phyloP scores from a whole-genome alignment of 2,113 vertebrate genomes.

The Gambusia affinis region DNA sequence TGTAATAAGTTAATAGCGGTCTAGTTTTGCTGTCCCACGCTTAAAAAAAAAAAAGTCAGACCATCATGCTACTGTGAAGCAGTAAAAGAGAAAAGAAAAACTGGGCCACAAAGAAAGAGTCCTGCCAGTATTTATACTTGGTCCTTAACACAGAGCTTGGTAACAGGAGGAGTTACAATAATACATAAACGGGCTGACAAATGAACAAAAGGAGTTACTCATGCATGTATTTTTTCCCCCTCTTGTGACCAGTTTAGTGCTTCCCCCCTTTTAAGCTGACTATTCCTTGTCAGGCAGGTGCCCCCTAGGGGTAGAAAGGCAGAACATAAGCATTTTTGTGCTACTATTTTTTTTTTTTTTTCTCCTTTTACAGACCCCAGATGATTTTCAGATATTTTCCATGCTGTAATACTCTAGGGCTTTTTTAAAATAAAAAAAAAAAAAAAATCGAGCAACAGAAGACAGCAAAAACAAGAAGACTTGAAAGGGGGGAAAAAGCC shows the following conservation, averaged over 20 bases:
- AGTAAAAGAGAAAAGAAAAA: constrained; percentile 3
- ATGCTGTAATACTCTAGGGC: constrained; percentile 67
- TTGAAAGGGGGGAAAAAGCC: constrained; percentile 20
- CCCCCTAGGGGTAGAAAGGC: constrained; percentile 72
- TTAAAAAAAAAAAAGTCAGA: neutral
- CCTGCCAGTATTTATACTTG: neutral
- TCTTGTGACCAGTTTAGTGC: constrained; percentile 26
- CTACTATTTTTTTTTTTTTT: constrained; percentile 47
- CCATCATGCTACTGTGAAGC: constrained; percentile 33
- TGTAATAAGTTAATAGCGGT: neutral
- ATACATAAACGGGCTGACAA: constrained; percentile 15
- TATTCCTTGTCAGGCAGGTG: constrained; percentile 65
- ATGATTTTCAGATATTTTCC: constrained; percentile 77
- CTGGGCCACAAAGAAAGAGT: constrained; percentile 8
- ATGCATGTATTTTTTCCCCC: constrained; percentile 29
- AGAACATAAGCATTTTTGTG: constrained; percentile 37
- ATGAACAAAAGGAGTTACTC: constrained; percentile 29
- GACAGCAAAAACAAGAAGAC: constrained; percentile 31
- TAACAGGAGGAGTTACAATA: neutral
- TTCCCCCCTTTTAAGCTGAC: constrained; percentile 28
- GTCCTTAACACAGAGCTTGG: neutral
- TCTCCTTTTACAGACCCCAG: constrained; percentile 55
- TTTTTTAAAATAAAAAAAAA: constrained; percentile 1
- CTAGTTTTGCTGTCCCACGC: neutral
- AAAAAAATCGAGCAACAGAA: constrained; percentile 40